These are phyloP conservation scores for Acanthaster planci DNA, from an alignment of 35 echinoderm and acorn worm genomes.

Conservation along the genomic window DNA sequence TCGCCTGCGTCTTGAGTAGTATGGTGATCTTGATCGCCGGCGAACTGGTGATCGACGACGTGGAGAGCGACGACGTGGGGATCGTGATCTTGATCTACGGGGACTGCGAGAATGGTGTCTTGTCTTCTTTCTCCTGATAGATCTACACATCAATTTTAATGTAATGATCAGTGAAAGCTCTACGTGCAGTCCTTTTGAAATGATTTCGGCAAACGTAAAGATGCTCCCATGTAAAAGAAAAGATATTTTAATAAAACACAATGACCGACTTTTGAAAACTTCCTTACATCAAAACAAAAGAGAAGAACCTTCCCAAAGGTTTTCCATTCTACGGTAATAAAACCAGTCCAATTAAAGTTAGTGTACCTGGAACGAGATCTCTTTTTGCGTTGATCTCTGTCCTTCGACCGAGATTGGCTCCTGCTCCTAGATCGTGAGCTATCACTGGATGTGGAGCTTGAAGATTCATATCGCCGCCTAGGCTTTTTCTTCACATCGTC, in stretches of 20 bases:
- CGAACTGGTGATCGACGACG: constrained; percentile 35
- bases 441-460: constrained; percentile 26
- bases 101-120: neutral
- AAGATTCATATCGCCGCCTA: neutral
- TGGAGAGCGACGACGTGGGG: constrained; percentile 28
- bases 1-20: constrained; percentile 16
- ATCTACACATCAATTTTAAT: neutral
- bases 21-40: constrained; percentile 25
- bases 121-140: constrained; percentile 3
- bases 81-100: constrained; percentile 38
- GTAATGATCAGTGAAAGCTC: too few species aligned
- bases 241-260: neutral
- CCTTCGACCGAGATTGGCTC: constrained; percentile 36
- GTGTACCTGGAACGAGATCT: constrained; percentile 49
- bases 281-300: neutral
- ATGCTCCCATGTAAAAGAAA: too few species aligned
- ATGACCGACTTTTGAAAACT: neutral
- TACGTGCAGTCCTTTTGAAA: too few species aligned
- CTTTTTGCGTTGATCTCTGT: constrained; percentile 39
- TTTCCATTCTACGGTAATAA: too few species aligned
- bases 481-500: constrained; percentile 11
- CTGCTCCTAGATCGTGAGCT: constrained; percentile 59
- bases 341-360: neutral
- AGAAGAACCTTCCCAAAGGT: neutral
- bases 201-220: too few species aligned